phyloP scores from a whole-genome alignment of 2,888 invertebrate species.

The Ceratothoa steindachneri region DNA sequence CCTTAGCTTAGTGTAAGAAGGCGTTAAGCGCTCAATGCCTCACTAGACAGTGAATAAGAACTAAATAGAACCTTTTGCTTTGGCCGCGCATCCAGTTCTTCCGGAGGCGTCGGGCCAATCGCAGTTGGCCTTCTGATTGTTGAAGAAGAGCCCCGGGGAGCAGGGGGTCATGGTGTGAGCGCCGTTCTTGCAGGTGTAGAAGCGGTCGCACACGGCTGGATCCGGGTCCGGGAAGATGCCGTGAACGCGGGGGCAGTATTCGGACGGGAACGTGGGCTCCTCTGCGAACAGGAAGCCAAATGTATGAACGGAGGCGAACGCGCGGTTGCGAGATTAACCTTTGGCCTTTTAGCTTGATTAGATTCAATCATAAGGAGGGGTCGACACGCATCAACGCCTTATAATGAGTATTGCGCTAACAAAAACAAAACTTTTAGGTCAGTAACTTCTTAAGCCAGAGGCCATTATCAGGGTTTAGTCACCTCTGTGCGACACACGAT shows the following conservation, averaged over 20 bases:
- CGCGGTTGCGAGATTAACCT: too few relatives aligned
- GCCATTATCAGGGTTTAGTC: too few relatives aligned
- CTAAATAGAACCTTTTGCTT: neutral
- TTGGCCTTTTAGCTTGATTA: too few relatives aligned
- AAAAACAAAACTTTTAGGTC: too few relatives aligned
- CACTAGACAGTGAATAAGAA: neutral
- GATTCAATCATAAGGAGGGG: neutral
- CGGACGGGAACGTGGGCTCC: slow-evolving; percentile 29
- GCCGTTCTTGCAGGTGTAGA: slow-evolving; percentile 85
- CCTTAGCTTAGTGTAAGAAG: neutral
- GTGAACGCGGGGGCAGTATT: slow-evolving; percentile 71
- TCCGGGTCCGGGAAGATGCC: slow-evolving; percentile 90
- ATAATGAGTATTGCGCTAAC: neutral
- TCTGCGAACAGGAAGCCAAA: slow-evolving; percentile 34
- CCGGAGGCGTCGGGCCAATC: slow-evolving; percentile 81
- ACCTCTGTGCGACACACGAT: too few relatives aligned
- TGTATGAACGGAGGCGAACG: neutral
- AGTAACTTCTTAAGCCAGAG: too few relatives aligned
- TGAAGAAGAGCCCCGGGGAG: slow-evolving; percentile 83
- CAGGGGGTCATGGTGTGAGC: slow-evolving; percentile 66
- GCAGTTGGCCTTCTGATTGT: slow-evolving; percentile 81
- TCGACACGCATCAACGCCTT: neutral
- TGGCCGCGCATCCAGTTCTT: slow-evolving; percentile 65
- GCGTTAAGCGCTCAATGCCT: neutral
- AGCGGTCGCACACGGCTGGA: slow-evolving; percentile 72